Percentiles rank a stretch among this genome's conserved stretches.
Evolutionary conservation across 2,888 invertebrate species (phyloP).

Genomic region (Ptychoptera albimana): DNA sequence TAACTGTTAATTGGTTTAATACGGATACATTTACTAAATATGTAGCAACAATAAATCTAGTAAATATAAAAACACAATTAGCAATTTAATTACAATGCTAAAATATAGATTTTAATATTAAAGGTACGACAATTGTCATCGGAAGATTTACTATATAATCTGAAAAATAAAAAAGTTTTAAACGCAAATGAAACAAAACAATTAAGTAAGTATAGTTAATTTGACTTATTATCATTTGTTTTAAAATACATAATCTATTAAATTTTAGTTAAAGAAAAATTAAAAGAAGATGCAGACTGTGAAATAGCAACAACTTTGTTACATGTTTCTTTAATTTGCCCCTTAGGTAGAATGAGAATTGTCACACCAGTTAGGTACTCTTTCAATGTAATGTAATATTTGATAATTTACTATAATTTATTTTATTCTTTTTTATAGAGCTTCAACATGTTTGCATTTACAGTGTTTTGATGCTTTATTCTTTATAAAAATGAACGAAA

Average conservation of each 20-base stretch:
- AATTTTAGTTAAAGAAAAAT: constrained; percentile 65
- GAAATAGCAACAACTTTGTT: constrained; percentile 93
- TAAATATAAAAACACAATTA: constrained; percentile 26
- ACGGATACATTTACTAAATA: constrained; percentile 75
- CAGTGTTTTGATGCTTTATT: constrained; percentile 96
- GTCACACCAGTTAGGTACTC: constrained; percentile 52
- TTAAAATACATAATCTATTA: background rate
- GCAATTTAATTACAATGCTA: no score
- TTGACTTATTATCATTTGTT: background rate
- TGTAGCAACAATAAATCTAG: constrained; percentile 73
- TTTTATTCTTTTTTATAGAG: constrained; percentile 21
- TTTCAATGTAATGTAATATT: background rate
- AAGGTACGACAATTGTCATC: constrained; percentile 58
- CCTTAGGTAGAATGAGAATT: constrained; percentile 84
- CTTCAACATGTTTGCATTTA: constrained; percentile 85
- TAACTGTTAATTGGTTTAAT: constrained; percentile 76
- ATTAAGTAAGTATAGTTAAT: constrained; percentile 67
- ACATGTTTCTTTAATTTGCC: constrained; percentile 86
- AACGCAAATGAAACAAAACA: constrained; percentile 83
- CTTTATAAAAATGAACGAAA: constrained; percentile 95
- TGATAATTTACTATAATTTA: background rate
- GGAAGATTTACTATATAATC: constrained; percentile 58
- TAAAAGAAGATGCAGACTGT: constrained; percentile 81
- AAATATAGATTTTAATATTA: background rate
- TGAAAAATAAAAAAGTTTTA: constrained; percentile 73